These are phyloP conservation scores for Aplochiton taeniatus DNA, from an alignment of 2,797 vertebrate genomes.

Conservation along the genomic window DNA sequence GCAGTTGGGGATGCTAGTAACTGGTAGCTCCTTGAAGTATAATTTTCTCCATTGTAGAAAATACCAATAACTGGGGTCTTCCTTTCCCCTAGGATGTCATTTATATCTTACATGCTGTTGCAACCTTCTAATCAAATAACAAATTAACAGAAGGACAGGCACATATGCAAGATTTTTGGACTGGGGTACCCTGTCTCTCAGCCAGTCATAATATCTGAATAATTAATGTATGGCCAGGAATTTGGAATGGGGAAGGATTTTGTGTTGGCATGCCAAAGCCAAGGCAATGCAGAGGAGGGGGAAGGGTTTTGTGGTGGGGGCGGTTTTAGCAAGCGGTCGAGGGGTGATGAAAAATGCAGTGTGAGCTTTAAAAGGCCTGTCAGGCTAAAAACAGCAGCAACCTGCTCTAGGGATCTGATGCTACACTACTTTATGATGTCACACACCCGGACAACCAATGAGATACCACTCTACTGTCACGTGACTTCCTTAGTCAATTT, in stretches of 20 bases:
- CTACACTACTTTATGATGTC: constrained; percentile 39
- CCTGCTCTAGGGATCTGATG: constrained; percentile 11
- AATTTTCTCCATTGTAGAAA: too few species aligned
- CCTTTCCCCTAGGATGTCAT: too few species aligned
- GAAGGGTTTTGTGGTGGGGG: background rate
- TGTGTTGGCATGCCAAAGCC: background rate
- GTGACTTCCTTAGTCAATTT: constrained; percentile 2
- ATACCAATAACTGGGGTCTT: too few species aligned
- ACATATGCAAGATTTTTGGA: too few species aligned
- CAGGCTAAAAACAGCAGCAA: constrained; percentile 47
- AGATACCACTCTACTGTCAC: constrained; percentile 22
- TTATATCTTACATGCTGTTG: too few species aligned
- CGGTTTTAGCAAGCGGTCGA: background rate
- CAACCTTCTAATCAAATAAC: too few species aligned
- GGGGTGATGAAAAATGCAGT: constrained; percentile 40
- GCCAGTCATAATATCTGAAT: background rate
- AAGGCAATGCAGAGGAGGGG: background rate
- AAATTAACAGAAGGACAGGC: too few species aligned
- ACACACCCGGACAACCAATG: constrained; percentile 24
- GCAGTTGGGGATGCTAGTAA: too few species aligned
- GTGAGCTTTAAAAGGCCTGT: constrained; percentile 23
- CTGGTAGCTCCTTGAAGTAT: too few species aligned
- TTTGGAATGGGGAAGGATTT: background rate
- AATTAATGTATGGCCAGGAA: background rate
- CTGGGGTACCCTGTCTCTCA: too few species aligned